Base-by-base conservation (phyloP, 2,113 vertebrate species). In the Sylvia atricapilla region DNA sequence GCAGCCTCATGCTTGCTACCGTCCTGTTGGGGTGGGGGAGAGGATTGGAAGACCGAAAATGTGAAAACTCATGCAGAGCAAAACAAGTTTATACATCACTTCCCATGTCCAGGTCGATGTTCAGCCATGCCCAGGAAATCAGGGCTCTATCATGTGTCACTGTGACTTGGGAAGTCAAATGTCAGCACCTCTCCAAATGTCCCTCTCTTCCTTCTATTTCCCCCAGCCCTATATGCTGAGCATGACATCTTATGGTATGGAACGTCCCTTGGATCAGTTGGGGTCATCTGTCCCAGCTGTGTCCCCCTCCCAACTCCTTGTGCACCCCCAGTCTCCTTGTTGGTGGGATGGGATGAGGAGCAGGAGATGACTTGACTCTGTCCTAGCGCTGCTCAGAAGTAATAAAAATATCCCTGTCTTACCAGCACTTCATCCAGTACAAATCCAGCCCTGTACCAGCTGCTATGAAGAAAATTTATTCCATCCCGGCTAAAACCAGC, bases 351-450 rank as follows among this genome's bases (percentile, higher is more conserved):
- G 10, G 5, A 8, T 37, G 35, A 44, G 50, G 3, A 31, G 53
- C n/a, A 88, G 69, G 13, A 63, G 19, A 58, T 5, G 8, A 13
- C 52, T 43, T 21, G 17, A 5, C 9, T 35, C 13, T 33, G 31
- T 24, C 15, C 18, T 10, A 56, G 33, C 7, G 0, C 50, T 52
- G 35, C 52, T 87, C 52, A 62, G 46, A 17, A n/a, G 4, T 7
- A 39, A 6, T 0, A 0, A 56, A 69, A 47, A 28, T 15, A 60
- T 9, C 28, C 22, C 27, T 18, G 16, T 7, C 1, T 27, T n/a
- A 68, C 8, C 53, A 64, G 5, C 44, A 9, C 49, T 6, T 2
- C 24, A 33, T 21, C 2, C 60, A 93, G 33, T 37, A 63, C 31
- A 76, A 33, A 63, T 30, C 18, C 43, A 58, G 19, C 24, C 35